These are phyloP conservation scores for Luidia sarsii DNA, from an alignment of 53 echinoderm and acorn worm species.

Conservation along the genomic window DNA sequence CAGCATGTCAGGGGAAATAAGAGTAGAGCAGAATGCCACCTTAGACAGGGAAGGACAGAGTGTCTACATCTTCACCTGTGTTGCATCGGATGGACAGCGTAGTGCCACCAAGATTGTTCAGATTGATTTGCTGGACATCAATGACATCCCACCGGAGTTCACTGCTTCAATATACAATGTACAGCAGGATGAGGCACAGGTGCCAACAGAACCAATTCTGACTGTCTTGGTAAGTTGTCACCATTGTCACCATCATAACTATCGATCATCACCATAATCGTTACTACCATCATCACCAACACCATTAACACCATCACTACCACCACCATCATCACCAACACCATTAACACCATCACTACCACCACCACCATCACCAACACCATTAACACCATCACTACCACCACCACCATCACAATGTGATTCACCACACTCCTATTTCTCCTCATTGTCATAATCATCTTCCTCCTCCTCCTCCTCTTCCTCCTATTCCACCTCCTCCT, in stretches of 20 bases:
- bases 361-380: too few relatives aligned
- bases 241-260: not conserved
- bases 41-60: slow-evolving; percentile 21
- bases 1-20: slow-evolving; percentile 11
- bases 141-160: slow-evolving; percentile 28
- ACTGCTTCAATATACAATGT: not conserved
- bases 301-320: too few relatives aligned
- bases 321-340: too few relatives aligned
- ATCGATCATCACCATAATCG: too few relatives aligned
- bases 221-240: slow-evolving; percentile 7
- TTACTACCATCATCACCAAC: too few relatives aligned
- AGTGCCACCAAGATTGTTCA: slow-evolving; percentile 10
- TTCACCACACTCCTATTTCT: too few relatives aligned
- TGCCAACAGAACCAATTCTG: not conserved
- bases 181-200: not conserved
- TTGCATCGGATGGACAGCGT: slow-evolving; percentile 30
- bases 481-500: too few relatives aligned
- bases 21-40: not conserved
- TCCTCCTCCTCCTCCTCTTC: too few relatives aligned
- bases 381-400: not conserved
- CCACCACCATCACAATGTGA: too few relatives aligned
- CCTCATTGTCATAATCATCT: too few relatives aligned
- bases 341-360: too few relatives aligned
- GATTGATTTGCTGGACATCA: slow-evolving; percentile 11
- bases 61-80: slow-evolving; percentile 33